Evolutionary conservation across 2,113 vertebrate genomes (phyloP), one percentile per base, ranked within the genome.

Genomic region (Glareola pratincola): DNA sequence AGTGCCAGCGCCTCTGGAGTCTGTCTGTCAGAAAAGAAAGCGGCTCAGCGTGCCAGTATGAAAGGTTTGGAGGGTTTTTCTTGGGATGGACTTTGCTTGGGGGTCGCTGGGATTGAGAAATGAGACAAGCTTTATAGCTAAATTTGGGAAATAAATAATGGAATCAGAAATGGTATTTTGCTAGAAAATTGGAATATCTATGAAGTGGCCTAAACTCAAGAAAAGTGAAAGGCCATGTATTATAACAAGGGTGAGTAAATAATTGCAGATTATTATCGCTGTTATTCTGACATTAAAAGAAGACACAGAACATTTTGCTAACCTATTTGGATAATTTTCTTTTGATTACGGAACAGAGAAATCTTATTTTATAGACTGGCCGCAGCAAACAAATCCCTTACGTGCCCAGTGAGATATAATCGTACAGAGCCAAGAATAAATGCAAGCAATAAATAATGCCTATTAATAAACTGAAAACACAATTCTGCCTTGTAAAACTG

Each of bases 21-120:
- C 51, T n/a, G 60, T 32, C 45, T 27, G 76, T 62, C 43, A 59
- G 75, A 50, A 32, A 64, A 32, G 54, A 3, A 14, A 51, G 50
- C 20, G 23, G n/a, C 20, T 50, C 32, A 2, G 29, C 0, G 1
- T 39, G 51, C 4, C 22, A 19, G 69, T 7, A 3, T 34, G 64
- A 30, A 41, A 77, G 32, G 34, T 51, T 36, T 60, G 64, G 37
- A 59, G 76, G 18, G 51, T 54, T 22, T 76, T 66, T 72, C 36
- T 57, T 41, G 51, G 57, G 29, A 21, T 22, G 19, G 37, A 21
- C n/a, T 86, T 86, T 69, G 56, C 29, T 57, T 71, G 34, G 37
- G 29, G 4, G 12, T n/a, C 36, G 37, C 62, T 30, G 62, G 43
- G 43, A 27, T 80, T 47, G 14, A 76, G 51, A 76, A 76, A 53